These are phyloP conservation scores for Ceratoteleas bidentatus DNA, from an alignment of 1,140 invertebrate genomes.

Conservation along the genomic window DNA sequence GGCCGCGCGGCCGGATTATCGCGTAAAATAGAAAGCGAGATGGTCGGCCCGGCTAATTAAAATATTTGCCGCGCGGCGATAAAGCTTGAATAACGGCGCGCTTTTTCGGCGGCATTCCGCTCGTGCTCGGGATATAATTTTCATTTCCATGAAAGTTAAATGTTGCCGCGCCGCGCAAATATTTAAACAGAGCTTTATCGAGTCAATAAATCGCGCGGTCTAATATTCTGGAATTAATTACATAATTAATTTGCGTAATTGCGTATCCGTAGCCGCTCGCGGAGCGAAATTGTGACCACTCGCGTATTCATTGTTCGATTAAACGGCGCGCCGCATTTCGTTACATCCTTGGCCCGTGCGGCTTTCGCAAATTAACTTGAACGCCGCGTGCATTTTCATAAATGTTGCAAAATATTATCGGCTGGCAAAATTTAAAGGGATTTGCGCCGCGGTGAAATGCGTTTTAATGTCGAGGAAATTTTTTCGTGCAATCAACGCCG, in stretches of 20 bases:
- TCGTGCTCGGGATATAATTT: constrained; percentile 46
- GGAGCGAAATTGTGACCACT: constrained; percentile 27
- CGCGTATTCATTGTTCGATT: constrained; percentile 47
- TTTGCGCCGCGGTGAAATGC: constrained; percentile 18
- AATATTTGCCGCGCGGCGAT: constrained; percentile 51
- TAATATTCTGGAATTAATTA: constrained; percentile 63
- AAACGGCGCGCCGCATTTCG: constrained; percentile 32
- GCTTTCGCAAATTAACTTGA: constrained; percentile 33
- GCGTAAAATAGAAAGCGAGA: constrained; percentile 56
- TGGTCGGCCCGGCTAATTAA: constrained; percentile 46
- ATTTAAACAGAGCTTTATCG: constrained; percentile 60
- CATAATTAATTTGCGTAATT: constrained; percentile 61
- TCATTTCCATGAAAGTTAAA: constrained; percentile 63
- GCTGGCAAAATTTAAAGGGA: constrained; percentile 3
- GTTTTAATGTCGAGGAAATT: neutral
- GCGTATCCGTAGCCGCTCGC: constrained; percentile 46
- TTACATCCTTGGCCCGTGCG: constrained; percentile 20
- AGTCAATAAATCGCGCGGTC: constrained; percentile 59
- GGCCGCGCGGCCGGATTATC: constrained; percentile 33
- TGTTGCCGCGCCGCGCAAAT: constrained; percentile 43
- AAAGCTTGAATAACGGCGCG: constrained; percentile 54
- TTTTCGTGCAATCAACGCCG: constrained; percentile 10
- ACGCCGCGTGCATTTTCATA: constrained; percentile 19
- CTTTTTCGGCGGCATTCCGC: constrained; percentile 36
- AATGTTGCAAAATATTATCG: constrained; percentile 33